These are phyloP conservation scores for Cephus pulcher DNA, from an alignment of 2,888 invertebrate genomes.

Conservation along the genomic window DNA sequence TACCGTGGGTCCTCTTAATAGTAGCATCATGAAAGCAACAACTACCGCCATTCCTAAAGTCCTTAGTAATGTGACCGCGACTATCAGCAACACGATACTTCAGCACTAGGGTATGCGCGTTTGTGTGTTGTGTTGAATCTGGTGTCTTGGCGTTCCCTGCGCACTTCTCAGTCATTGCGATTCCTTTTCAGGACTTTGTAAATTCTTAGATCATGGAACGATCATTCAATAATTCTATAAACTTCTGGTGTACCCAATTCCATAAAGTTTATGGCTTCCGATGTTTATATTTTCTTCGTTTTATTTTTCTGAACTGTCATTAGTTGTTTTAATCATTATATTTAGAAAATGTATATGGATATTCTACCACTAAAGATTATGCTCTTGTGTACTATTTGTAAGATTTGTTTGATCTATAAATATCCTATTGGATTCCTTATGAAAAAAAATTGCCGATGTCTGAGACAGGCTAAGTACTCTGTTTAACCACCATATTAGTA, in stretches of 20 bases:
- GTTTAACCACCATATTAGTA: not conserved
- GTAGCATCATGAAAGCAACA: conserved; percentile 38
- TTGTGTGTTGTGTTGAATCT: conserved; percentile 40
- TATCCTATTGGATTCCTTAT: not conserved
- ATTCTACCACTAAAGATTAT: not conserved
- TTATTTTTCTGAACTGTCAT: not conserved
- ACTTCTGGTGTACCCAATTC: not conserved
- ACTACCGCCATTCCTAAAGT: conserved; percentile 49
- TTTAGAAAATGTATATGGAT: not conserved
- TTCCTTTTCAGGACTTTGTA: not conserved
- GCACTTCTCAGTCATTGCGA: not conserved
- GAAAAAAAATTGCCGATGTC: not conserved
- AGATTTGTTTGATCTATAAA: not conserved
- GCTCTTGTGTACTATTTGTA: not conserved
- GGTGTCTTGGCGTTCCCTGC: conserved; percentile 21
- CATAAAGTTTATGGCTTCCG: not conserved
- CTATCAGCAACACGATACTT: conserved; percentile 51
- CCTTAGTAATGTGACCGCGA: conserved; percentile 46
- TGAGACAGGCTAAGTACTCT: not conserved
- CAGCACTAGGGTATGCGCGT: conserved; percentile 31
- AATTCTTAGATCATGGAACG: not conserved
- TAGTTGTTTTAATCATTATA: not conserved
- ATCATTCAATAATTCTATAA: not conserved
- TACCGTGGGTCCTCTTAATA: conserved; percentile 41
- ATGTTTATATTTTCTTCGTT: not conserved